Evolutionary conservation across 2,888 invertebrate genomes (phyloP).

Genomic region (Neoaliturus tenellus): DNA sequence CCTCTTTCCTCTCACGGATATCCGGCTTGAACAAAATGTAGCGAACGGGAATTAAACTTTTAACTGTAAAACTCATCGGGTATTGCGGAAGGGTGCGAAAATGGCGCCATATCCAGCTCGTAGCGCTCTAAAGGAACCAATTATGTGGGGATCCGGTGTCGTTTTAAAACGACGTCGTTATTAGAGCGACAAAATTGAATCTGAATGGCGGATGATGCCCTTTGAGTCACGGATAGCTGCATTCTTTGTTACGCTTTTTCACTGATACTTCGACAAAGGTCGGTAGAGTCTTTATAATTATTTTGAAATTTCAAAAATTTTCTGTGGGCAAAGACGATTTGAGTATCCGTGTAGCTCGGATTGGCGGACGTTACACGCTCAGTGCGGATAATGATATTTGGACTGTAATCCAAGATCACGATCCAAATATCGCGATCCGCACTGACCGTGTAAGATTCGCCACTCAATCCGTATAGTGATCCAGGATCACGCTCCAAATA

Average conservation of each 20-base stretch:
- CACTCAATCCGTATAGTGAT: no score
- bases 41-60: constrained; percentile 16
- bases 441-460: no score
- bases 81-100: background rate
- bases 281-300: no score
- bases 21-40: constrained; percentile 8
- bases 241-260: background rate
- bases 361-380: no score
- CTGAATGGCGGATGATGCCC: background rate
- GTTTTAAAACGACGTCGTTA: constrained; percentile 1
- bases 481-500: no score
- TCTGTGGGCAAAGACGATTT: no score
- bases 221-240: background rate
- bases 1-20: no score
- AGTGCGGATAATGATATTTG: no score
- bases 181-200: constrained; percentile 35
- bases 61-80: constrained; percentile 17
- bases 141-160: constrained; percentile 30
- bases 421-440: no score
- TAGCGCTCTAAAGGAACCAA: constrained; percentile 7
- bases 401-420: no score
- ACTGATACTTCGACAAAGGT: background rate
- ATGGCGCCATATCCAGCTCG: background rate
- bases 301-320: no score
- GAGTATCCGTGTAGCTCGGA: no score